Conservation (phyloP, 1,140 invertebrate species). For the Chrysomallon squamiferum region DNA sequence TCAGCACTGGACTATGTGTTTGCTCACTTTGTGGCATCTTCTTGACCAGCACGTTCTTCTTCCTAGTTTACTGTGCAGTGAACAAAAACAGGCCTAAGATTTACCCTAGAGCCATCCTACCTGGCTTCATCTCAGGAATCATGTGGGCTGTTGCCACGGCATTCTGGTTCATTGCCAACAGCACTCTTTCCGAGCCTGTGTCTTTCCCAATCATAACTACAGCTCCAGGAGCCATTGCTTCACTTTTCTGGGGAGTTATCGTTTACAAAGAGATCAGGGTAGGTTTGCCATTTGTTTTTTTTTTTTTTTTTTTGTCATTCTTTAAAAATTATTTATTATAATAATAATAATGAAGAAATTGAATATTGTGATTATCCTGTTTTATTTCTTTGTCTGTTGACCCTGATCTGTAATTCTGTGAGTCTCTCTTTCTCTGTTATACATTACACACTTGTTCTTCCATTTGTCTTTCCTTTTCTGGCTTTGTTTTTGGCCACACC, state of each 20-base stretch:
- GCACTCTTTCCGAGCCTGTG: conserved; percentile 60
- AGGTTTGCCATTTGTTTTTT: conserved; percentile 7
- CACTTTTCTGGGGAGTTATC: conserved; percentile 48
- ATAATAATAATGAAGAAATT: too few relatives aligned
- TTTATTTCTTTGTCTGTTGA: too few relatives aligned
- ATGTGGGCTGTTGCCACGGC: conserved; percentile 64
- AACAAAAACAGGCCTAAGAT: conserved; percentile 61
- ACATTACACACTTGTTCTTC: too few relatives aligned
- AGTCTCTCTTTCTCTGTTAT: too few relatives aligned
- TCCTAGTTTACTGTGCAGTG: conserved; percentile 58
- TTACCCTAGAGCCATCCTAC: conserved; percentile 60
- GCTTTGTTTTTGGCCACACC: too few relatives aligned
- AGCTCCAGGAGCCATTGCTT: conserved; percentile 49
- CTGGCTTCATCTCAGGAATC: conserved; percentile 61
- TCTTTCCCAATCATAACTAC: conserved; percentile 63
- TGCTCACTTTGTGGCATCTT: conserved; percentile 65
- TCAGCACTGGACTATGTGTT: conserved; percentile 65
- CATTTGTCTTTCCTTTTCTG: too few relatives aligned
- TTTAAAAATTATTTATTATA: too few relatives aligned
- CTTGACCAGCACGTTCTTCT: conserved; percentile 58
- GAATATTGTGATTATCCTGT: too few relatives aligned
- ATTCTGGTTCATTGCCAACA: conserved; percentile 65
- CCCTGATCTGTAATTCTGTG: too few relatives aligned
- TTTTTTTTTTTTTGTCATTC: too few relatives aligned
- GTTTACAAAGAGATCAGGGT: conserved; percentile 57